Evolutionary conservation across 2,888 invertebrate species (phyloP).

Genomic region (Thysanoteuthis rhombus): DNA sequence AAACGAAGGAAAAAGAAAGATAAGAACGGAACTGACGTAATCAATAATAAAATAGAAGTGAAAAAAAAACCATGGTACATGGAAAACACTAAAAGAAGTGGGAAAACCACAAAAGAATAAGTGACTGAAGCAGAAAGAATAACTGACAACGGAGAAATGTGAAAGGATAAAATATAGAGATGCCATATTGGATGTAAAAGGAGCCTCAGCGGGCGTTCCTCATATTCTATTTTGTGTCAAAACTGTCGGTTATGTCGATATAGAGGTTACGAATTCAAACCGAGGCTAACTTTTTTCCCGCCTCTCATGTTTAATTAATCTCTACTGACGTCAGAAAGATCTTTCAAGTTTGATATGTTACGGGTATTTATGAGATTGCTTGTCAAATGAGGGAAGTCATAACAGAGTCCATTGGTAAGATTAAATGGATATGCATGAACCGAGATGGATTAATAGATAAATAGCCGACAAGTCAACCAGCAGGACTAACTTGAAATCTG

Average conservation of each 20-base stretch:
- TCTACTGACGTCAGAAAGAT: not conserved
- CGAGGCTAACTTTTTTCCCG: not conserved
- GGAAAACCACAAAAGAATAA: too few species aligned
- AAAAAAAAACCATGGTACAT: too few species aligned
- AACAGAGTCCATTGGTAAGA: not conserved
- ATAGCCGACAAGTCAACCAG: not conserved
- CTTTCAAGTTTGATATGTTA: not conserved
- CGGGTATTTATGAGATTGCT: not conserved
- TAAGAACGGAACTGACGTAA: too few species aligned
- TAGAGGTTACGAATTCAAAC: not conserved
- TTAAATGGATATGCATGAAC: not conserved
- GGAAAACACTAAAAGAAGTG: too few species aligned
- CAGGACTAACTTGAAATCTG: too few species aligned
- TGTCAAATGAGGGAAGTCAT: not conserved
- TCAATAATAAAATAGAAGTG: too few species aligned
- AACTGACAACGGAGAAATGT: too few species aligned
- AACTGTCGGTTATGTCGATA: not conserved
- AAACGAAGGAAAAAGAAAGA: too few species aligned
- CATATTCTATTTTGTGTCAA: not conserved
- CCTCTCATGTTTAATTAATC: not conserved
- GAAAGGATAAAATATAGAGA: not conserved
- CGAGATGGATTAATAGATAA: not conserved
- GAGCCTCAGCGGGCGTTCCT: not conserved
- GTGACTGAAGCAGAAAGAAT: too few species aligned
- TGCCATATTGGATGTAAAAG: not conserved